Conservation (phyloP, 1,140 invertebrate species). For the Sinella curviseta region DNA sequence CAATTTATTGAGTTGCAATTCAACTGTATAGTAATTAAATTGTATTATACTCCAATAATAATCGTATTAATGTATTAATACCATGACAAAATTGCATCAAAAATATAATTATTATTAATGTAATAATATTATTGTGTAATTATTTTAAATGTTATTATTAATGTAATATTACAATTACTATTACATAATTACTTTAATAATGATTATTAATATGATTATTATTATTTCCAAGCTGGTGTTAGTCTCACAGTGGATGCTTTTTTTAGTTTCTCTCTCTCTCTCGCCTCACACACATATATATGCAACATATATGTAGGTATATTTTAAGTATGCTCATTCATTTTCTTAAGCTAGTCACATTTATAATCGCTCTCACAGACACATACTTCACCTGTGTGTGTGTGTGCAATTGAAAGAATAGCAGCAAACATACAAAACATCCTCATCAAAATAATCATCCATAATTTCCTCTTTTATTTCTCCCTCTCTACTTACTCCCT, state of each 20-base stretch:
- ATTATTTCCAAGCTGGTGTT: background rate
- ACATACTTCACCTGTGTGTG: background rate
- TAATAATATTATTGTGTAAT: too few relatives aligned
- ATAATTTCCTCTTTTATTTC: constrained; percentile 12
- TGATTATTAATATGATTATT: too few relatives aligned
- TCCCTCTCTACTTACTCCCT: background rate
- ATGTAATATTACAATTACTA: too few relatives aligned
- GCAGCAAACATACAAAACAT: background rate
- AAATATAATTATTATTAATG: background rate
- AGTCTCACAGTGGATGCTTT: background rate
- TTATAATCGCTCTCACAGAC: constrained; percentile 1
- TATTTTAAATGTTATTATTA: too few relatives aligned
- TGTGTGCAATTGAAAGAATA: background rate
- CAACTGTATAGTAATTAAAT: too few relatives aligned
- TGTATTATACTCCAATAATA: too few relatives aligned
- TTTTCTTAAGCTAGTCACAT: constrained; percentile 4
- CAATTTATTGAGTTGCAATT: too few relatives aligned
- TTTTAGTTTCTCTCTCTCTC: too few relatives aligned
- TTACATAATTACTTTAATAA: too few relatives aligned
- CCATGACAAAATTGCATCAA: background rate
- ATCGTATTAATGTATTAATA: too few relatives aligned
- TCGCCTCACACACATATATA: too few relatives aligned
- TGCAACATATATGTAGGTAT: too few relatives aligned
- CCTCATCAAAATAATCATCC: constrained; percentile 22
- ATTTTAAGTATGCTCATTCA: background rate